These are phyloP conservation scores for Drosophila vallismaia DNA, from an alignment of 2,888 invertebrate species.

Conservation along the genomic window DNA sequence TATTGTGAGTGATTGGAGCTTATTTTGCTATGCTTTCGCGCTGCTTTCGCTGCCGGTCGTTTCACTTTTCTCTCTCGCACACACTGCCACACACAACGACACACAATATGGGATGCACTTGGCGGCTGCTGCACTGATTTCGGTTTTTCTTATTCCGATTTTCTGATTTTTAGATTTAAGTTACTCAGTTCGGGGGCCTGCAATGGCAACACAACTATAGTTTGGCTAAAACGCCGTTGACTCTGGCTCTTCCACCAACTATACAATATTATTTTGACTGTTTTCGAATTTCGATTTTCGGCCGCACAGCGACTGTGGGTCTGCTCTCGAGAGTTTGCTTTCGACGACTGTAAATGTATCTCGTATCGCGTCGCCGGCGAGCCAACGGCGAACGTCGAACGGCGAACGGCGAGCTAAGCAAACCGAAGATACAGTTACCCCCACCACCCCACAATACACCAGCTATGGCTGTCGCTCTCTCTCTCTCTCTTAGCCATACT, in stretches of 20 bases:
- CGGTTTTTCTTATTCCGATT: not conserved
- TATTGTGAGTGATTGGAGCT: conserved; percentile 15
- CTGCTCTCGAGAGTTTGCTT: conserved; percentile 83
- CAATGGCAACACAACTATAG: not conserved
- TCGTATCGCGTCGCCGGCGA: not conserved
- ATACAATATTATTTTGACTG: conserved; percentile 23
- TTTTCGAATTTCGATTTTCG: conserved; percentile 29
- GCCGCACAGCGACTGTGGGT: conserved; percentile 79
- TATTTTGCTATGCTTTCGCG: conserved; percentile 65
- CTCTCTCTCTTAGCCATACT: conserved; percentile 7
- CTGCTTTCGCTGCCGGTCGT: conserved; percentile 77
- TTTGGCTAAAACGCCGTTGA: not conserved
- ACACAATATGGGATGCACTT: conserved; percentile 57
- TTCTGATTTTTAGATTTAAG: not conserved
- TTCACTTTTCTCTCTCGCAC: conserved; percentile 63
- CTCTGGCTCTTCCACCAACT: conserved; percentile 13
- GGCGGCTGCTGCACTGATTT: conserved; percentile 49
- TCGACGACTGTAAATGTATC: conserved; percentile 71
- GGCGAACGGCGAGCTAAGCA: conserved; percentile 21
- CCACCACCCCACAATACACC: conserved; percentile 19
- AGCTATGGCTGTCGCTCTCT: not conserved
- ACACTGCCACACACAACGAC: conserved; percentile 18
- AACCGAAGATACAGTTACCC: conserved; percentile 70
- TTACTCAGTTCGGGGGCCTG: not conserved
- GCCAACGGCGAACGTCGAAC: conserved; percentile 13